Evolutionary conservation across 2,797 vertebrate genomes (phyloP).

Genomic region (Eremophila alpestris): DNA sequence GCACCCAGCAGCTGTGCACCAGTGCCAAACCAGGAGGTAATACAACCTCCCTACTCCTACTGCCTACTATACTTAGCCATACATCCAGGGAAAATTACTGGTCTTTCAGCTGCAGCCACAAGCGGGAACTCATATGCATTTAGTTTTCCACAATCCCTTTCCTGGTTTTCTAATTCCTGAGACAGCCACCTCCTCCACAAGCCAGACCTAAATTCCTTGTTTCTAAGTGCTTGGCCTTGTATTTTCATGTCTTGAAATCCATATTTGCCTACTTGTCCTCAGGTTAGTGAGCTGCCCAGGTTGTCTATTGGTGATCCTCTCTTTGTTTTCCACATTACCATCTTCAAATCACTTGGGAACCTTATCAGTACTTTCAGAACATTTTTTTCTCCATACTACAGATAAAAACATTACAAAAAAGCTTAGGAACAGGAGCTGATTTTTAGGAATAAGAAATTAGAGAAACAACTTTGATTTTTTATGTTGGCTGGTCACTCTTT

Average conservation of each 20-base stretch:
- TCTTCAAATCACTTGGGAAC: background rate
- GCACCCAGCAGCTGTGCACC: background rate
- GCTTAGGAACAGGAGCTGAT: background rate
- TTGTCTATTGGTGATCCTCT: background rate
- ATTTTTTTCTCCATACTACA: background rate
- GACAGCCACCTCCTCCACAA: background rate
- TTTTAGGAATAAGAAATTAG: background rate
- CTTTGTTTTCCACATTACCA: background rate
- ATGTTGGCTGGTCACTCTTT: background rate
- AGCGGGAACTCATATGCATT: background rate
- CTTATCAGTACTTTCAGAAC: constrained; percentile 1
- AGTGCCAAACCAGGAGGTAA: background rate
- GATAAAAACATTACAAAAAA: constrained; percentile 12
- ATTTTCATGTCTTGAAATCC: background rate
- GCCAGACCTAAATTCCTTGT: background rate
- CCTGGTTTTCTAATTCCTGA: background rate
- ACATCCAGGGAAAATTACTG: background rate
- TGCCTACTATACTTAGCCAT: constrained; percentile 29
- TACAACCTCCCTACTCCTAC: constrained; percentile 26
- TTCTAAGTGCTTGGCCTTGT: background rate
- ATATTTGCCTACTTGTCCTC: background rate
- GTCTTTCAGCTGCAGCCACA: constrained; percentile 9
- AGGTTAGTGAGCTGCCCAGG: background rate
- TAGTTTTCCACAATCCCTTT: background rate
- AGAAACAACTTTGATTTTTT: background rate